Conservation (phyloP, 2,797 vertebrate species). For the Pempheris klunzingeri region DNA sequence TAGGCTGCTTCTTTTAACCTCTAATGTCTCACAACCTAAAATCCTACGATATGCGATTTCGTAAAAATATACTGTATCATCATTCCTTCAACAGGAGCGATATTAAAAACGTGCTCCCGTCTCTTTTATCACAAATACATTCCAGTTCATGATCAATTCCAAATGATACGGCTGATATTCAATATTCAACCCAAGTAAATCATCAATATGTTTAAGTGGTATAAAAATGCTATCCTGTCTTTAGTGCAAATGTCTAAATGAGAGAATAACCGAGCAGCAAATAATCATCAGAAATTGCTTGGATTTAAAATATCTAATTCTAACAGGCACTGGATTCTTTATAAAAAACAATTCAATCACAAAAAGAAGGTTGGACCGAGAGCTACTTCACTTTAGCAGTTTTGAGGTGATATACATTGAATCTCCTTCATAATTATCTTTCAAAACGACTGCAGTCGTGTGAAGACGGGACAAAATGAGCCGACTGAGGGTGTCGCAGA, state of each 20-base stretch:
- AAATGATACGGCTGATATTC: conserved; percentile 31
- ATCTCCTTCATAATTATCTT: conserved; percentile 41
- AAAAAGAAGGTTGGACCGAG: conserved; percentile 17
- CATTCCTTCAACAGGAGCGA: conserved; percentile 29
- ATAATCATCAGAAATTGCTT: conserved; percentile 13
- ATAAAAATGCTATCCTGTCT: conserved; percentile 37
- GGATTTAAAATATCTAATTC: conserved; percentile 48
- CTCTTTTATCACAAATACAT: conserved; percentile 56
- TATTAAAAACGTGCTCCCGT: conserved; percentile 39
- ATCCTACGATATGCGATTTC: conserved; percentile 22
- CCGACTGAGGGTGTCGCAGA: conserved; percentile 1
- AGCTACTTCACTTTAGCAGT: conserved; percentile 43
- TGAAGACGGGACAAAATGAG: conserved; percentile 1
- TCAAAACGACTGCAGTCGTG: conserved; percentile 19
- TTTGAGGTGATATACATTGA: conserved; percentile 28
- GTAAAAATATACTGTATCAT: conserved; percentile 48
- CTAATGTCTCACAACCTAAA: conserved; percentile 23
- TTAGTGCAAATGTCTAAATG: conserved; percentile 71
- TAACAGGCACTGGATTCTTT: conserved; percentile 74
- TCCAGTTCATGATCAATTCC: conserved; percentile 44
- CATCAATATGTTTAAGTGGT: conserved; percentile 31
- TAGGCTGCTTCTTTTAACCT: conserved; percentile 9
- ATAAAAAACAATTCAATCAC: conserved; percentile 40
- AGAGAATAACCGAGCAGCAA: conserved; percentile 54
- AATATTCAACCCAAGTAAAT: conserved; percentile 17